These are phyloP conservation scores for Timandra comae DNA, from an alignment of 2,888 invertebrate species.

Conservation along the genomic window DNA sequence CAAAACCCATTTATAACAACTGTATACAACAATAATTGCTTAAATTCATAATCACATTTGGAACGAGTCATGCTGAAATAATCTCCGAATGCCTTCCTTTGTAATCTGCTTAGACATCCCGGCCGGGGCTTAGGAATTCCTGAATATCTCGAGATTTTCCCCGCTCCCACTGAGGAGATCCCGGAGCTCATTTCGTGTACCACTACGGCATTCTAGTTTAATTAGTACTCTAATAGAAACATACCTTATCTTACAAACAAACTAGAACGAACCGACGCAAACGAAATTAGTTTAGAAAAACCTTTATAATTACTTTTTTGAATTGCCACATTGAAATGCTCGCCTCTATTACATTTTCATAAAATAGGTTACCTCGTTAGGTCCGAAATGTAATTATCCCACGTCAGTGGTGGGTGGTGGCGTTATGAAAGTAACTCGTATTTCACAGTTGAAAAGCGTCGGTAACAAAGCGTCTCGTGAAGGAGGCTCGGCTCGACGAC, in stretches of 20 bases:
- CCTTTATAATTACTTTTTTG: too few relatives aligned
- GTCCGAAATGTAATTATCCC: slow-evolving; percentile 9
- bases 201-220: not conserved
- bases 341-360: not conserved
- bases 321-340: too few relatives aligned
- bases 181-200: too few relatives aligned
- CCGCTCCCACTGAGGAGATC: not conserved
- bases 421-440: slow-evolving; percentile 1
- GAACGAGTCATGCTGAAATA: slow-evolving; percentile 1
- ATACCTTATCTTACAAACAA: too few relatives aligned
- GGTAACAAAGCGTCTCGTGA: slow-evolving; percentile 9
- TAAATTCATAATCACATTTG: not conserved
- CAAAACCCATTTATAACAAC: too few relatives aligned
- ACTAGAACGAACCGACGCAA: not conserved
- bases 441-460: slow-evolving; percentile 3
- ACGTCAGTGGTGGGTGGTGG: slow-evolving; percentile 4
- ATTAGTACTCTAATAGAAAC: not conserved
- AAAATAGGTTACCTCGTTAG: slow-evolving; percentile 10
- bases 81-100: slow-evolving; percentile 4
- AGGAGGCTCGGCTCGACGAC: slow-evolving; percentile 9
- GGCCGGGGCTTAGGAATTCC: slow-evolving; percentile 5
- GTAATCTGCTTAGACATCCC: slow-evolving; percentile 9
- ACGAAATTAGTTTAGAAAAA: not conserved
- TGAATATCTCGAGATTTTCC: not conserved
- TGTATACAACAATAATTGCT: not conserved